Conservation (phyloP, 2,888 invertebrate genomes). For the Scaptodrosophila latifasciaeformis region DNA sequence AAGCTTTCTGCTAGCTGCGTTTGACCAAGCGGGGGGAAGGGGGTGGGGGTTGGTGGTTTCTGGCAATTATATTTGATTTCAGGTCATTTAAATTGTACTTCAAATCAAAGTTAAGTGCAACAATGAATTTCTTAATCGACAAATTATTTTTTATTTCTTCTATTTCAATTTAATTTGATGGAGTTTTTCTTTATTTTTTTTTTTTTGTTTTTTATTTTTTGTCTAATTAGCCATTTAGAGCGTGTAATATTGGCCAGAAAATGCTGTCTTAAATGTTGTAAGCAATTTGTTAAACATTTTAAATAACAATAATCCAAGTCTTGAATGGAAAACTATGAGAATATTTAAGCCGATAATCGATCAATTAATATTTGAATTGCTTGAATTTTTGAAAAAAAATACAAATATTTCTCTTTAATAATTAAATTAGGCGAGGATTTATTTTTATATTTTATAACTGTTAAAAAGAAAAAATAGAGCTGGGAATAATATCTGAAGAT, state of each 20-base stretch:
- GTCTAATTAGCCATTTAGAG: background rate
- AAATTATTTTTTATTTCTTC: too few species aligned
- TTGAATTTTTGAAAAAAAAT: too few species aligned
- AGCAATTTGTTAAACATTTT: background rate
- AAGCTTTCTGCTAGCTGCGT: conserved; percentile 25
- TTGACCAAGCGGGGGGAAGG: conserved; percentile 5
- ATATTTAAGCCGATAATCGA: too few species aligned
- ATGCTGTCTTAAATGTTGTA: background rate
- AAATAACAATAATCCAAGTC: too few species aligned
- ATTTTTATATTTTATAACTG: too few species aligned
- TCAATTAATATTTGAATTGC: too few species aligned
- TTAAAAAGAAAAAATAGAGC: too few species aligned
- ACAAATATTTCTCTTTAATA: too few species aligned
- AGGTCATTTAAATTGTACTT: conserved; percentile 48
- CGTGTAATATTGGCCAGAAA: background rate
- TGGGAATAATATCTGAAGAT: too few species aligned
- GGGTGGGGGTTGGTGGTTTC: conserved; percentile 13
- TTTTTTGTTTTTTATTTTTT: too few species aligned
- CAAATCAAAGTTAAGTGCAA: conserved; percentile 65
- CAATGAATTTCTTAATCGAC: conserved; percentile 12
- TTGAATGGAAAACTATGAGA: too few species aligned
- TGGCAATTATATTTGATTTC: conserved; percentile 32
- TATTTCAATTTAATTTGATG: conserved; percentile 52
- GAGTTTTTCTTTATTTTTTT: conserved; percentile 18
- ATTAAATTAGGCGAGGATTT: too few species aligned